A percentile compares a stretch with the other conserved stretches of the same genome.
Conservation (phyloP, 2,797 vertebrate genomes). For the Nothura maculosa region DNA sequence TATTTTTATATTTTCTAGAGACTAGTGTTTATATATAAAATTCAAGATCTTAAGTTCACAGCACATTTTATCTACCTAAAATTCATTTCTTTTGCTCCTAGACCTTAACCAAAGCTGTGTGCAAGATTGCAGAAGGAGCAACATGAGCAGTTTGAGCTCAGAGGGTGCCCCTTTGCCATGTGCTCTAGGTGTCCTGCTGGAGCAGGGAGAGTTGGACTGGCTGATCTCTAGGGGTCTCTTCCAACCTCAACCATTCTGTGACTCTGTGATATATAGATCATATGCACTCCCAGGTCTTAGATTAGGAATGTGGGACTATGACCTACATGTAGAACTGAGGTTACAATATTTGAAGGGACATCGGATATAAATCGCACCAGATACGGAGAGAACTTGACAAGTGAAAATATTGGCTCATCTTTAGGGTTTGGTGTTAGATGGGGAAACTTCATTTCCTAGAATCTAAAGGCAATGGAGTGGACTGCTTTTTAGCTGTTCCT, state of each 20-base stretch:
- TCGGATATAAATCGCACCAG: constrained; percentile 17
- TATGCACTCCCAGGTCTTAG: background rate
- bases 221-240: no score
- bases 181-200: no score
- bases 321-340: background rate
- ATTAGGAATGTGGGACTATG: constrained; percentile 7
- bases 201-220: background rate
- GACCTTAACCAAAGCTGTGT: background rate
- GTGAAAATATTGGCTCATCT: rapidly evolving
- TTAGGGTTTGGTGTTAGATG: rapidly evolving
- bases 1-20: background rate
- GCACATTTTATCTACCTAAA: background rate
- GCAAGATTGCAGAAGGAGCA: background rate
- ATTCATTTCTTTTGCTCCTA: constrained; percentile 39
- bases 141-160: constrained; percentile 65
- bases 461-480: background rate
- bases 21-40: background rate
- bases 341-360: constrained; percentile 37
- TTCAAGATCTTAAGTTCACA: background rate
- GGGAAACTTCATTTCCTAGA: background rate
- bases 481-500: background rate
- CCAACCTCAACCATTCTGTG: no score
- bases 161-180: no score
- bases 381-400: constrained; percentile 46
- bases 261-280: background rate